Base-by-base conservation (phyloP, 2,113 vertebrate genomes). In the Spermophilus dauricus region DNA sequence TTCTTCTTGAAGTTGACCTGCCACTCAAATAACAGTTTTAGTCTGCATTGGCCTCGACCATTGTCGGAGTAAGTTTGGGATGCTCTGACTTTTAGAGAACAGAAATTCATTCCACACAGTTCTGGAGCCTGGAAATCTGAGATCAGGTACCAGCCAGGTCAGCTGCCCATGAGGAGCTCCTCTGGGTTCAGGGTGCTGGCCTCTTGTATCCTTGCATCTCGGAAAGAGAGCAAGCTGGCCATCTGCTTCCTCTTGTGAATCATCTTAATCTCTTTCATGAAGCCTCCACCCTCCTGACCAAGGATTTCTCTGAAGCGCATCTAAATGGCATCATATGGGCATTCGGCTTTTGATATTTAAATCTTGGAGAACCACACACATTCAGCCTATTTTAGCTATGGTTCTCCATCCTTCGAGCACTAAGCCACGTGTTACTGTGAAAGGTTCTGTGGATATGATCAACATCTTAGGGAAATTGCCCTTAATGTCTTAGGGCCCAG, bases 191-290 rank as follows among this genome's bases (percentile, higher is more conserved):
- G 34, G 42, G 6, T 17, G 12, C 32, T 9, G 20, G 34, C 32
- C 34, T 86, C 11, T 9, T 9, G 6, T 2, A 24, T 48, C 28
- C 30, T 48, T 7, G 4, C 1, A 24, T 1, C 7, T 20, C 1
- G 16, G 34, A 24, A 67, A 70, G 67, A 72, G 48, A 18, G 8
- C 24, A 37, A 67, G 39, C 5, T 3, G 18, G 34, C 24, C 53
- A 13, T 37, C 8, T 18, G 39, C 32, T 42, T 34, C 42, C 13
- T 48, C 28, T 24, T 48, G 2, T 5, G 16, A 53, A 34, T 63
- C 61, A 10, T 28, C 61, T 63, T 63, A 10, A 63, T 63, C 61
- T 63, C 22, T 2, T 63, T 28, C 24, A 10, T 10, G 61, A 26
- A 28, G 61, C 61, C 61, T 63, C 24, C 24, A 63, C 24, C 24